A percentile compares a stretch with the other conserved stretches of the same genome.
Conservation (phyloP, 2,113 vertebrate genomes). For the Centropus bengalensis region DNA sequence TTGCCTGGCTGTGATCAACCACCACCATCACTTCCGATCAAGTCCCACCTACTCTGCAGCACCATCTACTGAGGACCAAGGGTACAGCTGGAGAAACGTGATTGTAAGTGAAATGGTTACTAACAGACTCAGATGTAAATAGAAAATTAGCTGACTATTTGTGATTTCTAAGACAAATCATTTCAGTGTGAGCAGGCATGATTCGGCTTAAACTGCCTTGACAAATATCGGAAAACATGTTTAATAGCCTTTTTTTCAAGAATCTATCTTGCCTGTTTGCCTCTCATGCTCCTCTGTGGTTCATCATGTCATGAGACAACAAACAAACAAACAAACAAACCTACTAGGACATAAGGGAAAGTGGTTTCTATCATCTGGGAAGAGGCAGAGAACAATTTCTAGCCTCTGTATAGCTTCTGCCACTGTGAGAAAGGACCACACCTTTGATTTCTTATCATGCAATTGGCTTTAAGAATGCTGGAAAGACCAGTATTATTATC, state of each 20-base stretch:
- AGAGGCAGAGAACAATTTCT: background rate
- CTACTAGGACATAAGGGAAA: background rate
- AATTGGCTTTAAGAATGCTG: background rate
- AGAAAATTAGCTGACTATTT: background rate
- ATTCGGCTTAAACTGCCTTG: background rate
- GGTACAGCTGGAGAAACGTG: slow-evolving; percentile 80
- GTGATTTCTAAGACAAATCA: background rate
- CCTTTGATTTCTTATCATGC: background rate
- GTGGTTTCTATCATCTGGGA: background rate
- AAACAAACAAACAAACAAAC: background rate
- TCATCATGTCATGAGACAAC: background rate
- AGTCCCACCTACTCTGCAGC: slow-evolving; percentile 74
- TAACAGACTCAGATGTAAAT: background rate
- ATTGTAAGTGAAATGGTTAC: slow-evolving; percentile 75
- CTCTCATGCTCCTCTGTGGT: background rate
- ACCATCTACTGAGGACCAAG: slow-evolving; percentile 71
- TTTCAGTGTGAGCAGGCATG: background rate
- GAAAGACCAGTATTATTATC: background rate
- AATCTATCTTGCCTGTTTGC: background rate
- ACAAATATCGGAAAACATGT: background rate
- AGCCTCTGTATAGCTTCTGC: background rate
- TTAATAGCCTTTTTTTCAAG: background rate
- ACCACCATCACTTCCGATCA: slow-evolving; percentile 74
- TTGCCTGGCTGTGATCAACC: slow-evolving; percentile 77
- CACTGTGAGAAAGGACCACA: background rate